Percentiles rank a stretch among this genome's conserved stretches.
Evolutionary conservation across 2,113 vertebrate species (phyloP).

Genomic region (Gavialis gangeticus): DNA sequence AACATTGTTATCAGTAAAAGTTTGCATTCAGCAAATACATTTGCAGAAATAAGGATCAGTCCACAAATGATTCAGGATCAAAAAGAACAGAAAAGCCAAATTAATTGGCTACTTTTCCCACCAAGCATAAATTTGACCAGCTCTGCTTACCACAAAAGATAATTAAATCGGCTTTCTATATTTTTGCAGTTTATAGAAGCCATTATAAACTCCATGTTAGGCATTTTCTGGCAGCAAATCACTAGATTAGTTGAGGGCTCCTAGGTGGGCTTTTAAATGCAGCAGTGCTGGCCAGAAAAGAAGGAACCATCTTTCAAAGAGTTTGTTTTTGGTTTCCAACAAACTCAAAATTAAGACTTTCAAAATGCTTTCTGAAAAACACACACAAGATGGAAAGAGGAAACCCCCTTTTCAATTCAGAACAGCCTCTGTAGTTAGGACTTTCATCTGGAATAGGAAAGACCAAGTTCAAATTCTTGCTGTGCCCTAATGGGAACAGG

Average conservation of each 20-base stretch:
- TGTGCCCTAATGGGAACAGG: too few species aligned
- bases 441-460: background rate
- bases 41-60: background rate
- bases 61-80: background rate
- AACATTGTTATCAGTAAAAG: background rate
- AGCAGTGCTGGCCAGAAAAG: background rate
- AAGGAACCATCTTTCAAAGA: background rate
- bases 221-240: background rate
- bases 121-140: conserved; percentile 4
- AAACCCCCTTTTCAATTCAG: background rate
- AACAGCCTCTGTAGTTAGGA: background rate
- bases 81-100: background rate
- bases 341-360: background rate
- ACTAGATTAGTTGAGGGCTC: background rate
- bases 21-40: background rate
- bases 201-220: background rate
- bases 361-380: fast-evolving
- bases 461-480: background rate
- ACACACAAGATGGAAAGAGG: background rate
- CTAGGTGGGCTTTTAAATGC: background rate
- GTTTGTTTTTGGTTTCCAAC: background rate
- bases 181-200: background rate
- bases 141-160: background rate
- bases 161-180: background rate
- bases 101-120: background rate